These are phyloP conservation scores for Bujurquina vittata DNA, from an alignment of 2,113 vertebrate genomes.

Conservation along the genomic window DNA sequence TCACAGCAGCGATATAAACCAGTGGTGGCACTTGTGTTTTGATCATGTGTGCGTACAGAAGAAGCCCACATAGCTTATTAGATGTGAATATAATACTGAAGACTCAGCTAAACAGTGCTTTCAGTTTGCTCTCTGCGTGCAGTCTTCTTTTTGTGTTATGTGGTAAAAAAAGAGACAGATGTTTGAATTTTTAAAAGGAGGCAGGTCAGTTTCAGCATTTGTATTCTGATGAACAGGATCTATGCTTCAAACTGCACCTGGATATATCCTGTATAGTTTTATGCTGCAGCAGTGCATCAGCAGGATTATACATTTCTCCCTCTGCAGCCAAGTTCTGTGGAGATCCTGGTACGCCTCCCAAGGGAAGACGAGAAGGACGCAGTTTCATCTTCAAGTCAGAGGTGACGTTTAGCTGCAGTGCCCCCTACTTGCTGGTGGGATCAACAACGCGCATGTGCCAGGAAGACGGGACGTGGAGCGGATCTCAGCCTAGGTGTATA, in stretches of 20 bases:
- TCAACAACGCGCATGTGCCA: slow-evolving; percentile 90
- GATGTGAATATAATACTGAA: slow-evolving; percentile 35
- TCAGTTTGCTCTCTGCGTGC: neutral
- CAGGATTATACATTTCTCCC: slow-evolving; percentile 7
- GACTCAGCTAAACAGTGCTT: neutral
- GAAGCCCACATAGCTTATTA: slow-evolving; percentile 47
- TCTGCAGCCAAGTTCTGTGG: slow-evolving; percentile 94
- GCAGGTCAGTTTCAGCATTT: neutral
- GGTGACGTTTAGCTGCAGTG: slow-evolving; percentile 89
- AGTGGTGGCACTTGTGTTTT: slow-evolving; percentile 10
- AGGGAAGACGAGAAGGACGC: slow-evolving; percentile 91
- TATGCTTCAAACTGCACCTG: neutral
- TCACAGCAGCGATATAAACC: slow-evolving; percentile 13
- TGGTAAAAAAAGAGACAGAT: slow-evolving; percentile 12
- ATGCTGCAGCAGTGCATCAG: slow-evolving; percentile 6
- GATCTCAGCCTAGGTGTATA: slow-evolving; percentile 92
- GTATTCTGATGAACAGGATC: neutral
- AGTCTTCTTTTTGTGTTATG: neutral
- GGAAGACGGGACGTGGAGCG: slow-evolving; percentile 92
- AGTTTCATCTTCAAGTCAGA: slow-evolving; percentile 98
- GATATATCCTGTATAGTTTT: neutral
- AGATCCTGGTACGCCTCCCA: slow-evolving; percentile 89
- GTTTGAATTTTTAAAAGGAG: neutral
- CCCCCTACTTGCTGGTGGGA: slow-evolving; percentile 90
- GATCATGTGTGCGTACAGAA: slow-evolving; percentile 28